Evolutionary conservation across 2,888 invertebrate species (phyloP), one percentile per base, ranked within the genome.

Genomic region (Alloscopus bannaensis): DNA sequence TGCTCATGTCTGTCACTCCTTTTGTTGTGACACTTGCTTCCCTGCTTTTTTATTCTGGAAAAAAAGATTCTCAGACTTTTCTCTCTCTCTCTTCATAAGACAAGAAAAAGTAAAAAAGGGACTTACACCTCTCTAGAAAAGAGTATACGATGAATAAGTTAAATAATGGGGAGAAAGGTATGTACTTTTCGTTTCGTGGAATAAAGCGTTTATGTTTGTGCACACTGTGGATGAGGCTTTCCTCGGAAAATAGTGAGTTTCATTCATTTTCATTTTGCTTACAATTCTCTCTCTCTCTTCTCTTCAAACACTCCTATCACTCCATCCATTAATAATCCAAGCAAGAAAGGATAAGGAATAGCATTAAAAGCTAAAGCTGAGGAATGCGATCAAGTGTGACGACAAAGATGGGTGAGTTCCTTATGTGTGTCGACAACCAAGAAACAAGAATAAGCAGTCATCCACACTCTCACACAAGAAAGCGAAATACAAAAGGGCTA

Each of bases 251-350:
- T 13, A 8, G 36, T 36, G 36, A 36, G 36, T 6, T 8, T 36
- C 36, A n/a, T n/a, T n/a, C n/a, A 36, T 36, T 6, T 36, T 8
- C 36, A 13, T 13, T 36, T 36, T 36, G 36, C 13, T 36, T 6
- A 8, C 36, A 6, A 36, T 8, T 13, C 36, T 72, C 75, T 68
- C 24, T 66, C 59, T 55, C 45, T 47, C 52, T 73, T 55, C 40
- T 40, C 55, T 57, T 42, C 45, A 64, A 42, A 64, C 13, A 20
- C 45, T 31, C 6, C 57, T 68, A 69, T 69, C 76, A 70, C 65
- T 70, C 70, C 64, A 62, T 64, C 77, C 77, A 77, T 70, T 77
- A 77, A 69, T 77, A 77, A 77, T 77, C 77, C 77, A 68, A 62
- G 42, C 52, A 70, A 70, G 28, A 36, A 62, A 50, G 70, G 70